phyloP scores from a whole-genome alignment of 2,797 vertebrate genomes.

The Gymnoscopelus braueri region DNA sequence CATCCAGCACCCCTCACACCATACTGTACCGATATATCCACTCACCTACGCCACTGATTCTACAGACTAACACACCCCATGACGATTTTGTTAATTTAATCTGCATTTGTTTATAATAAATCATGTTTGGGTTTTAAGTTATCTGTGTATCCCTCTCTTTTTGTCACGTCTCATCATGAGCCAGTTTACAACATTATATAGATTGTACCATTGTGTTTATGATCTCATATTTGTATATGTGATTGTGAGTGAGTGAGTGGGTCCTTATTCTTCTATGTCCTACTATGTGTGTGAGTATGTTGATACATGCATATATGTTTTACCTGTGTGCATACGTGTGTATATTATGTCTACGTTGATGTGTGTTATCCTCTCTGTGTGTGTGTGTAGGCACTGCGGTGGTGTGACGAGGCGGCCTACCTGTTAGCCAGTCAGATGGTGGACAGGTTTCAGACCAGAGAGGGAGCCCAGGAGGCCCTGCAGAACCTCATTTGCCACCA shows the following conservation, averaged over 20 bases:
- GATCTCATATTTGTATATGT: not conserved
- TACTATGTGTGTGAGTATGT: not conserved
- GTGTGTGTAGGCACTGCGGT: conserved; percentile 83
- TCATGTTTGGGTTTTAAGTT: not conserved
- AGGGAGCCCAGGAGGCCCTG: conserved; percentile 90
- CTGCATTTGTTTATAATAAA: not conserved
- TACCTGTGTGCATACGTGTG: conserved; percentile 26
- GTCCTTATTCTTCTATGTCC: too few species aligned
- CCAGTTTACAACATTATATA: not conserved
- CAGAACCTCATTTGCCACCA: conserved; percentile 87
- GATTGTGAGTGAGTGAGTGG: conserved; percentile 4
- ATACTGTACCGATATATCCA: too few species aligned
- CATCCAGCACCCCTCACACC: too few species aligned
- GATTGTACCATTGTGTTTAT: too few species aligned
- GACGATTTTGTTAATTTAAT: not conserved
- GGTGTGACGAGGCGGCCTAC: conserved; percentile 93
- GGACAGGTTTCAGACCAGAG: conserved; percentile 91
- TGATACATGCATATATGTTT: too few species aligned
- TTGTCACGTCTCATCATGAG: not conserved
- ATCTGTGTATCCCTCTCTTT: not conserved
- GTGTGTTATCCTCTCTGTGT: conserved; percentile 23
- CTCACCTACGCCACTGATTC: too few species aligned
- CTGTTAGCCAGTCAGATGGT: conserved; percentile 92
- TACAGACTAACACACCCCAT: too few species aligned
- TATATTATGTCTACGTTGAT: conserved; percentile 33